Evolutionary conservation across 2,888 invertebrate species (phyloP).

Genomic region (Luperina testacea): DNA sequence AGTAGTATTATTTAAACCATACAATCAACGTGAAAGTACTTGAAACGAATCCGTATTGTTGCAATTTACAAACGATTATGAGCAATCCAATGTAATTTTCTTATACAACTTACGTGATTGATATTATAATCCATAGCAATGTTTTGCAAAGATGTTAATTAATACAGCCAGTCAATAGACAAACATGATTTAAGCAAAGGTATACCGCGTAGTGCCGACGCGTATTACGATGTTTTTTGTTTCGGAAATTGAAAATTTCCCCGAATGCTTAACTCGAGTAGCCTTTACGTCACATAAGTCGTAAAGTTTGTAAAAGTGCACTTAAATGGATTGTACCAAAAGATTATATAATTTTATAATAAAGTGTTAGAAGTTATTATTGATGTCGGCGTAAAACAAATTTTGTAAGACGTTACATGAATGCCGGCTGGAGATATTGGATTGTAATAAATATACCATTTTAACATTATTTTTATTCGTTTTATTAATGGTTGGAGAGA

Average conservation of each 20-base stretch:
- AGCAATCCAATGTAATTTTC: slow-evolving; percentile 53
- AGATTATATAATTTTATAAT: slow-evolving; percentile 90
- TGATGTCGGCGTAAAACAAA: slow-evolving; percentile 84
- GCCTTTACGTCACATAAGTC: slow-evolving; percentile 82
- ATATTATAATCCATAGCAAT: slow-evolving; percentile 23
- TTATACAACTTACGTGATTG: slow-evolving; percentile 27
- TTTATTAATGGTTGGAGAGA: slow-evolving; percentile 68
- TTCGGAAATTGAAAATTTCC: slow-evolving; percentile 86
- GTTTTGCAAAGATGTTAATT: slow-evolving; percentile 30
- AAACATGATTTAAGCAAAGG: slow-evolving; percentile 45
- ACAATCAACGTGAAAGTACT: slow-evolving; percentile 54
- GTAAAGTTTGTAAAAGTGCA: slow-evolving; percentile 87
- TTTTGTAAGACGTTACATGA: slow-evolving; percentile 86
- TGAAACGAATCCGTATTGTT: slow-evolving; percentile 43
- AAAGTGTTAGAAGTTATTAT: slow-evolving; percentile 85
- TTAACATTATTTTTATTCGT: slow-evolving; percentile 83
- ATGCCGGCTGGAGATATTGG: slow-evolving; percentile 86
- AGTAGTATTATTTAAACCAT: slow-evolving; percentile 32
- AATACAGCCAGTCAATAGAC: slow-evolving; percentile 51
- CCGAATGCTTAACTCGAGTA: slow-evolving; percentile 74
- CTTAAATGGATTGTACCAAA: slow-evolving; percentile 90
- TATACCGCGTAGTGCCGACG: slow-evolving; percentile 60
- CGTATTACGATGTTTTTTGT: slow-evolving; percentile 60
- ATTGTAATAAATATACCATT: slow-evolving; percentile 90
- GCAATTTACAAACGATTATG: slow-evolving; percentile 55